These are phyloP conservation scores for Manduca sexta DNA, from an alignment of 1,140 invertebrate species.

Conservation along the genomic window DNA sequence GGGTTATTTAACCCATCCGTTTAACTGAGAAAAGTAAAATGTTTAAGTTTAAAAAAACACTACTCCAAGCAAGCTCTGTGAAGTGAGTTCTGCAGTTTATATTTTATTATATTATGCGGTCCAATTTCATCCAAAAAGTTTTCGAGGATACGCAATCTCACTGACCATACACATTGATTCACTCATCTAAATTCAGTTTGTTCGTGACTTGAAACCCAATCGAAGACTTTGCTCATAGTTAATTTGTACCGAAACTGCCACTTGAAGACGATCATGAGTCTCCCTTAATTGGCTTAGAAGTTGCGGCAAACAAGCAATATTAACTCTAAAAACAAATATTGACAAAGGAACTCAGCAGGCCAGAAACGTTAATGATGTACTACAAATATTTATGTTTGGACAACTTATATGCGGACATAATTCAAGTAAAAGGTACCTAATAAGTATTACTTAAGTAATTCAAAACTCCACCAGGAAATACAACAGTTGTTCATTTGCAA, in stretches of 20 bases:
- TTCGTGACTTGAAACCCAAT: conserved; percentile 40
- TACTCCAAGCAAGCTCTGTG: background rate
- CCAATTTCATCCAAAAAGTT: conserved; percentile 26
- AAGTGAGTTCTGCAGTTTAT: background rate
- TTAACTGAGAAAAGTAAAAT: background rate
- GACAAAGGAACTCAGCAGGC: background rate
- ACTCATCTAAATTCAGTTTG: conserved; percentile 46
- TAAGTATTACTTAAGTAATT: too few relatives aligned
- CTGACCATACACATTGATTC: conserved; percentile 38
- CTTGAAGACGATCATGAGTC: conserved; percentile 30
- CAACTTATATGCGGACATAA: too few relatives aligned
- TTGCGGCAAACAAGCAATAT: conserved; percentile 30
- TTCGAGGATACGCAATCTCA: conserved; percentile 15
- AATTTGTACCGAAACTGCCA: conserved; percentile 40
- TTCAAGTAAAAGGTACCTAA: too few relatives aligned
- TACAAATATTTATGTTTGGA: too few relatives aligned
- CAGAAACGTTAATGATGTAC: too few relatives aligned
- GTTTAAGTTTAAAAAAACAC: background rate
- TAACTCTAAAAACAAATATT: conserved; percentile 19
- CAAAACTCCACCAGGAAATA: too few relatives aligned
- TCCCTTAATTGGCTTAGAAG: conserved; percentile 32
- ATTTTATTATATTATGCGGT: conserved; percentile 5
- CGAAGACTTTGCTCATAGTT: conserved; percentile 29
- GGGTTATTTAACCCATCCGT: background rate
- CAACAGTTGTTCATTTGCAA: too few relatives aligned